Evolutionary conservation across 2,113 vertebrate species (phyloP).

Genomic region (Reinhardtius hippoglossoides): DNA sequence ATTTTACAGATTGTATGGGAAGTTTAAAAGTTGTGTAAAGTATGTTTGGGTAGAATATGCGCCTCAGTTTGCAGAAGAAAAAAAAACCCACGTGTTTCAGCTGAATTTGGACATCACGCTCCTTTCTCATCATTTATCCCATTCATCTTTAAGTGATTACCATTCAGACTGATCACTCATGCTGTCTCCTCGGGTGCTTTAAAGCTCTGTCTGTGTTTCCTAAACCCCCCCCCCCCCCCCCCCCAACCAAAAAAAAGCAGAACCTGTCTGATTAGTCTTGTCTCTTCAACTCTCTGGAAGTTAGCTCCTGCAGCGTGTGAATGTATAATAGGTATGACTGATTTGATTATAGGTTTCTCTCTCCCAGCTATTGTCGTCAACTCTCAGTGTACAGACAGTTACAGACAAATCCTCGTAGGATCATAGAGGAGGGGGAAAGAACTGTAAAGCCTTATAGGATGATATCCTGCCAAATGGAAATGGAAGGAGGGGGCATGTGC

Average conservation of each 20-base stretch:
- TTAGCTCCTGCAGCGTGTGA: slow-evolving; percentile 33
- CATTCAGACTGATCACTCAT: slow-evolving; percentile 6
- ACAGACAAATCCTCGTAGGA: slow-evolving; percentile 35
- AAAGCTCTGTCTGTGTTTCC: too few relatives aligned
- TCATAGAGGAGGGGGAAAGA: slow-evolving; percentile 42
- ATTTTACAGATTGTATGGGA: neutral
- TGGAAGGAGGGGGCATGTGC: slow-evolving; percentile 30
- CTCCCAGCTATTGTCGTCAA: slow-evolving; percentile 21
- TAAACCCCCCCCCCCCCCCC: too few relatives aligned
- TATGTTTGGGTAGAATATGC: neutral
- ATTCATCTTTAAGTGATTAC: neutral
- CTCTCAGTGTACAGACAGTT: slow-evolving; percentile 22
- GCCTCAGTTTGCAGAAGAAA: too few relatives aligned
- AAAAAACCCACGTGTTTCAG: too few relatives aligned
- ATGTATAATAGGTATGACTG: slow-evolving; percentile 51
- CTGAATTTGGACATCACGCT: too few relatives aligned
- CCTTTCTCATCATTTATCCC: neutral
- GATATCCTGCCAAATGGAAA: slow-evolving; percentile 29
- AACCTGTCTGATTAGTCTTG: neutral
- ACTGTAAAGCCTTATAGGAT: slow-evolving; percentile 44
- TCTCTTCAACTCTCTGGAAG: slow-evolving; percentile 22
- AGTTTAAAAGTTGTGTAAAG: slow-evolving; percentile 14
- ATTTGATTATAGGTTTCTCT: slow-evolving; percentile 62
- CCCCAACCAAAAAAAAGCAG: neutral
- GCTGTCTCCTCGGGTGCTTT: neutral